Base-by-base conservation (phyloP, 1,140 invertebrate genomes). In the Aphelenchoides besseyi region DNA sequence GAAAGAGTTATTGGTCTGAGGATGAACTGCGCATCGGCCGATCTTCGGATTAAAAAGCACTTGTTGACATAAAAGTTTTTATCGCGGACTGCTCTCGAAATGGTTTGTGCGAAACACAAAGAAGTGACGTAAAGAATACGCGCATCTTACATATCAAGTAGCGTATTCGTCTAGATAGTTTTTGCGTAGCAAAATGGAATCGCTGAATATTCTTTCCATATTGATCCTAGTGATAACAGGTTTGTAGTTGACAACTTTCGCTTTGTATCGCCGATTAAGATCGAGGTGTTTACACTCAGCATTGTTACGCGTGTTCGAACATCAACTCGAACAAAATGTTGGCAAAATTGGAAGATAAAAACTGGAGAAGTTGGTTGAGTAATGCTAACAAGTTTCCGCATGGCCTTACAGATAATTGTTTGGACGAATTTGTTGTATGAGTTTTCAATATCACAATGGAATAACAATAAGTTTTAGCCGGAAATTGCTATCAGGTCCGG, bases 351-450 rank as follows among this genome's bases (percentile, higher is more conserved):
- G 28, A 66, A 32, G 63, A 66, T 30, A 66, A 16, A 1, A 29
- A 37, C 12, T 66, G 63, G 63, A 37, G 3, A 23, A 30, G 0
- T 23, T 66, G 63, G 63, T 30, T 66, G 1, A 41, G 18, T 12
- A 33, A 53, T 33, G 16, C 32, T 12, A 37, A n/a, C 32, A 23
- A 12, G 12, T 26, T 33, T n/a, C 63, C 63, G 12, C 63, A 59
- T 23, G 41, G 41, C 23, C 41, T 48, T 8, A 59, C 55, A 33
- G 55, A 59, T 33, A 23, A 59, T 28, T 59, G 55, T 18, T 59
- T 59, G 55, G 63, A 66, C n/a, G 30, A 36, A n/a, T 66, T 66
- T 26, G 36, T n/a, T n/a, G 63, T 66, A 66, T n/a, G n/a, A n/a
- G n/a, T n/a, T n/a, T n/a, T n/a, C n/a, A n/a, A n/a, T n/a, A n/a